phyloP scores from a whole-genome alignment of 2,888 invertebrate genomes.

The Sesia bembeciformis region DNA sequence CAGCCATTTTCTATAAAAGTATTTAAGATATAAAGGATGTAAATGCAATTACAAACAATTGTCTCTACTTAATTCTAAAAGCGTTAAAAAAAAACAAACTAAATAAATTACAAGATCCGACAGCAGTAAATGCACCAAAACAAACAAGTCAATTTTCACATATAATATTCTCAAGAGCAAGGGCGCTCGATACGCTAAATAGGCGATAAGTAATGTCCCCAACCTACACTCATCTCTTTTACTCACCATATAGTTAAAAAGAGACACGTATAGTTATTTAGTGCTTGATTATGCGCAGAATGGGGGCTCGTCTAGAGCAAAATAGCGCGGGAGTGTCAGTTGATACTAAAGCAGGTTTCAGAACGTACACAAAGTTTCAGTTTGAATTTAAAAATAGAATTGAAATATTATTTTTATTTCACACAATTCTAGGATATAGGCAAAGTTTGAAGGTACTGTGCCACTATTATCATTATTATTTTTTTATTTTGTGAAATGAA shows the following conservation, averaged over 20 bases:
- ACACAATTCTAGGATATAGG: no score
- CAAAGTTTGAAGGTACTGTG: no score
- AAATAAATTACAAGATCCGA: not conserved
- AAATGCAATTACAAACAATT: no score
- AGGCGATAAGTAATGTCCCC: conserved; percentile 36
- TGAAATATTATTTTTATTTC: no score
- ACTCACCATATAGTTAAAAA: not conserved
- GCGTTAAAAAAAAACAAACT: no score
- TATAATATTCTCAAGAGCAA: conserved; percentile 36
- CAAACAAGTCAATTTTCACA: conserved; percentile 15
- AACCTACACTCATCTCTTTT: conserved; percentile 1
- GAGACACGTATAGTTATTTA: not conserved
- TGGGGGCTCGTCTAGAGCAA: conserved; percentile 6
- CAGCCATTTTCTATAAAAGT: no score
- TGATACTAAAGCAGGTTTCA: not conserved
- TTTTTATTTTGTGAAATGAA: no score
- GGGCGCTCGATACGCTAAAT: conserved; percentile 41
- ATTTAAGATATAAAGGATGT: no score
- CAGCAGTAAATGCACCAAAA: not conserved
- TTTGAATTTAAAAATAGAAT: not conserved
- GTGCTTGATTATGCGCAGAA: not conserved
- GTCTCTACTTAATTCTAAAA: no score
- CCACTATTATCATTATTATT: no score
- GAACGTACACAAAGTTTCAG: not conserved
- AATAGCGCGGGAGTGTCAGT: conserved; percentile 4